Evolutionary conservation across 2,888 invertebrate genomes (phyloP), one percentile per base, ranked within the genome.

Genomic region (Trilocha varians): DNA sequence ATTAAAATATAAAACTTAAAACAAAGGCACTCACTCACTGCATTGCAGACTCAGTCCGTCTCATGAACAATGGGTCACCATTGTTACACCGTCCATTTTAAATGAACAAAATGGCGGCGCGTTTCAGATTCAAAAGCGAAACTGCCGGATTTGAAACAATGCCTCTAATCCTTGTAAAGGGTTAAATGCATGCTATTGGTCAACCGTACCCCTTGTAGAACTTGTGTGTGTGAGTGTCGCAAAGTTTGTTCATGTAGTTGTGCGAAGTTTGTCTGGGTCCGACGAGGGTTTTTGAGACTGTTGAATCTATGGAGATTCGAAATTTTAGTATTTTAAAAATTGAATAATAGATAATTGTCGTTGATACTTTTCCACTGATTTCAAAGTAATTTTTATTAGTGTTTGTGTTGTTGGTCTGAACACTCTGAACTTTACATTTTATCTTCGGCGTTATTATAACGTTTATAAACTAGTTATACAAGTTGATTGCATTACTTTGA

Each of bases 141-240:
- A 71, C 68, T 67, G 60, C 50, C 62, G 66, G 69, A 69, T 78
- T 70, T 83, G 79, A 84, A 80, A 84, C 83, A 84, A 84, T 80
- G 71, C 50, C 65, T 65, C 71, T 82, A 79, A 82, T 82, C 74
- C 70, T 67, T 54, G 65, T 62, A 64, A 82, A 78, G 79, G 83
- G 83, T 80, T 84, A 78, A 80, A 79, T 76, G 78, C 78, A 71
- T 75, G 72, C 79, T 67, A 85, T 85, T 85, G 85, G 84, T 84
- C 84, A 85, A 74, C 65, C 51, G 62, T 65, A 55, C 71, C 78
- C 73, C 65, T 54, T 32, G 38, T 16, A 38, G 32, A 51, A 47
- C 55, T 62, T 64, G 61, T 60, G 58, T 64, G 65, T 67, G 63
- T 64, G 65, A 45, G 66, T 61, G 47, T 34, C 25, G 46, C 43